phyloP scores from a whole-genome alignment of 2,888 invertebrate species.

The Ectemnius cavifrons region DNA sequence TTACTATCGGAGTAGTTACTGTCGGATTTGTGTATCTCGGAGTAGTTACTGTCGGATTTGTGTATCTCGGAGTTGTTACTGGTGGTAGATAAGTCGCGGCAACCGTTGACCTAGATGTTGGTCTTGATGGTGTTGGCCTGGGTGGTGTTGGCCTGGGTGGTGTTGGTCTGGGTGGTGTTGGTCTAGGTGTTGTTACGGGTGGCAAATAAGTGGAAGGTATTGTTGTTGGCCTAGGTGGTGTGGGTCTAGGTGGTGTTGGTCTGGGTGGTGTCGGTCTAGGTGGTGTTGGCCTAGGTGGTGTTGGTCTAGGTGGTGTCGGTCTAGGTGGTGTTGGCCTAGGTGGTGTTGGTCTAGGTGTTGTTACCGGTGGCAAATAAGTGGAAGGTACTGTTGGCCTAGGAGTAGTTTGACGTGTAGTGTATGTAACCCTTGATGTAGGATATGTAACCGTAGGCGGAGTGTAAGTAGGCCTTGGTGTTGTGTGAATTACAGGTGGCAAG shows the following conservation, averaged over 20 bases:
- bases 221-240: not conserved
- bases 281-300: conserved; percentile 3
- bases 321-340: not conserved
- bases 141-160: conserved; percentile 1
- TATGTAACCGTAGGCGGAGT: no score
- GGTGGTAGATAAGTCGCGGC: conserved; percentile 24
- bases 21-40: conserved; percentile 27
- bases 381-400: not conserved
- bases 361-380: conserved; percentile 1
- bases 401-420: not conserved
- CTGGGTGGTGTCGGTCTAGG: conserved; percentile 4
- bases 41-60: conserved; percentile 31
- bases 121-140: conserved; percentile 15
- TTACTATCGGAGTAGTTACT: conserved; percentile 20
- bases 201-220: conserved; percentile 8
- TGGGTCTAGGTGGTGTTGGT: conserved; percentile 22
- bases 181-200: not conserved
- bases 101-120: conserved; percentile 10
- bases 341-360: not conserved
- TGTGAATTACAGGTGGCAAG: conserved; percentile 36
- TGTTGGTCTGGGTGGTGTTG: not conserved
- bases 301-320: conserved; percentile 7
- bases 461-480: conserved; percentile 31
- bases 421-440: conserved; percentile 11
- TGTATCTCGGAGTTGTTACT: conserved; percentile 28